Evolutionary conservation across 2,797 vertebrate genomes (phyloP), one percentile per base, ranked within the genome.

Genomic region (Melanotaenia maccullochi): DNA sequence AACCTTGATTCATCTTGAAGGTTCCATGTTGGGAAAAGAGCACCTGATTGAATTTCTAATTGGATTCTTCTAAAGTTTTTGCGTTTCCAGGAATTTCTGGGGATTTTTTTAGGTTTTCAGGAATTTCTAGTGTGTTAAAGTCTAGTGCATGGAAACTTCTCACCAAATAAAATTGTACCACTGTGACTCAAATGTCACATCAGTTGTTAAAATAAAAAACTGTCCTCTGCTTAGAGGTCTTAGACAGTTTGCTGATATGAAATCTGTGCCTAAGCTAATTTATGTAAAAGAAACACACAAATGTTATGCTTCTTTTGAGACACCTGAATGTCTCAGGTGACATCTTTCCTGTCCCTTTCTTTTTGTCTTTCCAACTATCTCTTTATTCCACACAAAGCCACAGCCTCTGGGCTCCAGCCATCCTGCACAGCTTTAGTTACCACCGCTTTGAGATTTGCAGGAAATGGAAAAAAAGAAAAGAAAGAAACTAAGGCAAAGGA

Each of bases 381-480:
- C 42, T 73, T 40, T 44, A 54, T 30, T 75, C 44, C 32, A 63
- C 57, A 76, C 60, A 82, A 78, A 79, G 74, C 65, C 65, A 36
- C 56, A 36, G 77, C 78, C 84, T 73, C 52, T 2, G 66, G 75
- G 69, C 76, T 72, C 40, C 57, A 51, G 47, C 22, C 2, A 81
- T 59, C 71, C 79, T 22, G 55, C 63, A 42, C 30, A 42, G 69
- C 47, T 80, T 61, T 24, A 12, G 54, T 84, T 81, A 80, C 79
- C 67, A 25, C 16, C 2, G 49, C 55, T 57, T 1, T 9, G 68
- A 75, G 75, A 87, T 81, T 87, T 83, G 55, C 60, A 75, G 76
- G 36, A 73, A 47, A 25, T 74, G 70, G 78, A 81, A 81, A 78
- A 87, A 86, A 65, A 85, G 73, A 75, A 12, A 5, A 81, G 73